Evolutionary conservation across 2,888 invertebrate species (phyloP), one percentile per base, ranked within the genome.

Genomic region (Tetranychus truncatus): DNA sequence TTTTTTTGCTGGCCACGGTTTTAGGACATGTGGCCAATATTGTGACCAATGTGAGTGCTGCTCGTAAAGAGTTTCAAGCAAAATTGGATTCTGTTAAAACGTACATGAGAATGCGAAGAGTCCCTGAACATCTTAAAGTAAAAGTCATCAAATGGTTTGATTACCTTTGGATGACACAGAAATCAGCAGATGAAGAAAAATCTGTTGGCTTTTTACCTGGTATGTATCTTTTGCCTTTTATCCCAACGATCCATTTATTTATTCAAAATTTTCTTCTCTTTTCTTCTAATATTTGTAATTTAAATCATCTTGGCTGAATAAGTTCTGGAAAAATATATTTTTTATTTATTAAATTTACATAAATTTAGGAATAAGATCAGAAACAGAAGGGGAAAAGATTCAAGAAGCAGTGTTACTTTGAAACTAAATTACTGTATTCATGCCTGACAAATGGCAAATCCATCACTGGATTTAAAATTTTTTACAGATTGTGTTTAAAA

Each of bases 71-170:
- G 83, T 97, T 97, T 85, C 96, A 97, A 88, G 96, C 95, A 71
- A 95, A 95, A 86, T 86, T 97, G 83, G 97, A 97, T 83, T 95
- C 93, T 72, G 96, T 97, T 78, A 97, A 97, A 86, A 96, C 95
- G 5, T 97, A 96, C 84, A 96, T 97, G 96, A 87, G 93, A 78
- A 91, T 96, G 90, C 87, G 96, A 74, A 87, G 95, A 80, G 96
- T 97, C 79, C 96, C 96, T 67, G 90, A 89, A 80, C 91, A 93
- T 84, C 87, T 97, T 77, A 95, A 97, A 84, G 91, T 94, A 81
- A 95, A 96, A 84, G 96, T 93, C 80, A 96, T 97, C 85, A 94
- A 95, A 84, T 97, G 96, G 96, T 97, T 96, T 85, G 96, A 97
- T 86, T 96, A 97, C 84, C 87, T 96, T 81, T 97, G 97, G 96